Percentiles rank a stretch among this genome's conserved stretches.
These are phyloP conservation scores for Catostomus latipinnis DNA, from an alignment of 2,797 vertebrate genomes.

Conservation along the genomic window DNA sequence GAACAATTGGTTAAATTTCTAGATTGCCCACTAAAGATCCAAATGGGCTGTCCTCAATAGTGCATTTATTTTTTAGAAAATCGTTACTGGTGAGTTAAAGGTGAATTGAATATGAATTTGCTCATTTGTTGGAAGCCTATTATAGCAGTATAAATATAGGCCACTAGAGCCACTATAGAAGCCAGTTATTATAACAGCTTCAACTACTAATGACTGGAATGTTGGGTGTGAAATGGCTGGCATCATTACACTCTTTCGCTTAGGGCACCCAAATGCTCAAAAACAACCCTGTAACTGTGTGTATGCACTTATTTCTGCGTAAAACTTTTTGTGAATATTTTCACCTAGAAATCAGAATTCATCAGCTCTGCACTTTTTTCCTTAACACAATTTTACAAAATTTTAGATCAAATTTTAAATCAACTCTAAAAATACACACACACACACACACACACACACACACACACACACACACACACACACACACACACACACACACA, in stretches of 20 bases:
- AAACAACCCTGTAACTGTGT: no score
- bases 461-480: no score
- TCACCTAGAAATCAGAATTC: no score
- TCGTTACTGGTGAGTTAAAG: background rate
- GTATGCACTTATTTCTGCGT: no score
- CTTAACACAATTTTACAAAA: no score
- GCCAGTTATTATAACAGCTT: conserved; percentile 15
- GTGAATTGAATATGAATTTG: background rate
- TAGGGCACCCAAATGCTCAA: no score
- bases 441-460: no score
- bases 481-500: no score
- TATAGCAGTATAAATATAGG: background rate
- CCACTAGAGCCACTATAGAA: background rate
- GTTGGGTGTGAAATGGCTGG: conserved; percentile 1
- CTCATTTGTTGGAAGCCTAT: background rate
- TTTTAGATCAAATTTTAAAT: no score
- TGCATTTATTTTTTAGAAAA: background rate
- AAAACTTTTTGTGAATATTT: no score
- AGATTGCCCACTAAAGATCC: conserved; percentile 1
- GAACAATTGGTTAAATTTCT: conserved; percentile 24
- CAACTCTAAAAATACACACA: no score
- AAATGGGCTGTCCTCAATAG: background rate
- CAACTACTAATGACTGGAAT: conserved; percentile 1
- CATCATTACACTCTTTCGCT: background rate
- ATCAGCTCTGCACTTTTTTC: no score